Conservation (phyloP, 2,888 invertebrate genomes). For the Frankliniella intonsa region DNA sequence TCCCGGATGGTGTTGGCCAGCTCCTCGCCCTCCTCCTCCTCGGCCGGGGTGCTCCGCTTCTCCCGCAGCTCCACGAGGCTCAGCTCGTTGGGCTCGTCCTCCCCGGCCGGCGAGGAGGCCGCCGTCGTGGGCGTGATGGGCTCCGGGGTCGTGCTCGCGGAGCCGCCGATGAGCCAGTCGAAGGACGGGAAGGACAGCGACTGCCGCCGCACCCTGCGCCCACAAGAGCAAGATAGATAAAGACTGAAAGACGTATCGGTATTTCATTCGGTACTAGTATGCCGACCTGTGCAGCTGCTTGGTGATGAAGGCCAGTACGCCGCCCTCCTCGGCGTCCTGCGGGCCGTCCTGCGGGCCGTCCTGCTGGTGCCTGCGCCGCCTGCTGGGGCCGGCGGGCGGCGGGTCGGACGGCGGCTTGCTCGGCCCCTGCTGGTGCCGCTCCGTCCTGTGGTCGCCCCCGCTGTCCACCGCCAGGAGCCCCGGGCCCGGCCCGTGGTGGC, state of each 20-base stretch:
- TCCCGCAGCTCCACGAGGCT: neutral
- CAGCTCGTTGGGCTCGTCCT: constrained; percentile 18
- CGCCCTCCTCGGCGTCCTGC: neutral
- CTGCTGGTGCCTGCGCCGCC: neutral
- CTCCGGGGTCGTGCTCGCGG: neutral
- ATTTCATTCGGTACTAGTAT: neutral
- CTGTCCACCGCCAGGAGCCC: constrained; percentile 2
- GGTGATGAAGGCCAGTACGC: neutral
- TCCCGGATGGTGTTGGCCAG: constrained; percentile 6
- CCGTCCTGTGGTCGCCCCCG: constrained; percentile 3
- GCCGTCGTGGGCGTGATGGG: neutral
- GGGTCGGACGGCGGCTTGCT: neutral
- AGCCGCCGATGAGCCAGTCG: neutral
- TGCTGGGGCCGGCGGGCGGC: neutral
- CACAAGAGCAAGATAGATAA: neutral
- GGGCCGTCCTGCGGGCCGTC: no score
- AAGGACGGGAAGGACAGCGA: neutral
- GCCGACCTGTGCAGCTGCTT: neutral
- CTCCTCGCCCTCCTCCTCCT: constrained; percentile 1
- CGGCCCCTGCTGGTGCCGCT: constrained; percentile 15
- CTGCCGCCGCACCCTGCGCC: neutral
- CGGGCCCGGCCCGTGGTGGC: neutral
- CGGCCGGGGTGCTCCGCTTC: neutral
- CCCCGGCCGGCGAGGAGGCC: neutral
- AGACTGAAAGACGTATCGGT: no score